Evolutionary conservation across 1,140 invertebrate species (phyloP).

Genomic region (Drosophila fuyamai): DNA sequence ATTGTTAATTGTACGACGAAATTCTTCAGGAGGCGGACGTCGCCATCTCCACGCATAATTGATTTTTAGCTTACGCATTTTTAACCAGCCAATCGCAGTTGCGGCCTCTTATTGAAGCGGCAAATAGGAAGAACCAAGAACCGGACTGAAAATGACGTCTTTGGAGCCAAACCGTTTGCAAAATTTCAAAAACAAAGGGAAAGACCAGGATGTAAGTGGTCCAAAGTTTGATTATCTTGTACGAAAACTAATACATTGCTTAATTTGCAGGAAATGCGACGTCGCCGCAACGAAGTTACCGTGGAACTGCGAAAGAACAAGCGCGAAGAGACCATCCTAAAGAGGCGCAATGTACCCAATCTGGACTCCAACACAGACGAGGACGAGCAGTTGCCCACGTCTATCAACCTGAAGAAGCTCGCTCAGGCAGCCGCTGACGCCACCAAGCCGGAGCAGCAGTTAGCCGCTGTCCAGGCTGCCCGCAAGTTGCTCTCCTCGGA

Average conservation of each 20-base stretch:
- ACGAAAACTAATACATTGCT: too few relatives aligned
- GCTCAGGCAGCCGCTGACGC: slow-evolving; percentile 90
- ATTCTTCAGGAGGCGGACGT: slow-evolving; percentile 26
- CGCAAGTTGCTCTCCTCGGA: slow-evolving; percentile 98
- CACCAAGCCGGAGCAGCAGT: slow-evolving; percentile 90
- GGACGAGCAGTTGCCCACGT: slow-evolving; percentile 87
- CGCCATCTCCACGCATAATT: slow-evolving; percentile 33
- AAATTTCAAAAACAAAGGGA: slow-evolving; percentile 98
- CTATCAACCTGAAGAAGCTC: slow-evolving; percentile 86
- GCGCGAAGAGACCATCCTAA: slow-evolving; percentile 97
- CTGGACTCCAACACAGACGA: slow-evolving; percentile 93
- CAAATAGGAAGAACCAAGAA: slow-evolving; percentile 33
- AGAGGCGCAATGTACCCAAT: slow-evolving; percentile 96
- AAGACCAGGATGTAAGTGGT: slow-evolving; percentile 97
- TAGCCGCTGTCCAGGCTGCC: slow-evolving; percentile 93
- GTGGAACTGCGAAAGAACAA: slow-evolving; percentile 98
- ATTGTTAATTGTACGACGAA: slow-evolving; percentile 40
- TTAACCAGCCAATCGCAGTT: slow-evolving; percentile 10
- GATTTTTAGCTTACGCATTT: slow-evolving; percentile 33
- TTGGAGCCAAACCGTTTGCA: slow-evolving; percentile 89
- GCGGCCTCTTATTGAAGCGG: slow-evolving; percentile 6
- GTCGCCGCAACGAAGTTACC: slow-evolving; percentile 97
- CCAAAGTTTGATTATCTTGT: not conserved
- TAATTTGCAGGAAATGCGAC: slow-evolving; percentile 93
- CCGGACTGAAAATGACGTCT: slow-evolving; percentile 66